Evolutionary conservation across 2,113 vertebrate genomes (phyloP), one percentile per base, ranked within the genome.

Genomic region (Mellivora capensis): DNA sequence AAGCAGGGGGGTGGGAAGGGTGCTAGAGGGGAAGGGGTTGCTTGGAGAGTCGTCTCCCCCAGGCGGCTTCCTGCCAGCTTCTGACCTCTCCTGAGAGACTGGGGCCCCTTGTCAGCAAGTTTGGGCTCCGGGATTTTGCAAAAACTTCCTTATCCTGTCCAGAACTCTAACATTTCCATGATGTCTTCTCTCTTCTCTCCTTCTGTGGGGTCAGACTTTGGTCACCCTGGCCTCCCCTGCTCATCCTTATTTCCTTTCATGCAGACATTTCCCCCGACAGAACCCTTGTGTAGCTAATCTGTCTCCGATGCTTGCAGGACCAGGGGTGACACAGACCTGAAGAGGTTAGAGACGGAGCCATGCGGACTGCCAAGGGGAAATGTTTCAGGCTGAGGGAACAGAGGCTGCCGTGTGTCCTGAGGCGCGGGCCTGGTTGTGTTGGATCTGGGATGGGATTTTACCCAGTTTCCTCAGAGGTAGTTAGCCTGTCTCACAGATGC

Each of bases 281-380:
- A 31, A 71, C 2, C 3, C 29, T 11, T 1, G 4, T 12, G 0
- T 0, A 10, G 15, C 62, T 34, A 20, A 54, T 8, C 47, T 6
- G 2, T 47, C 31, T n/a, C 83, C 91, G 47, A 44, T 80, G 47
- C 82, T 59, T 59, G 17, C 87, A 59, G 23, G 44, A 76, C 39
- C 39, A 31, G 67, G 49, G 29, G 31, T 14, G 7, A n/a, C 15
- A 7, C 4, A 17, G 54, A 52, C 23, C n/a, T 27, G 64, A 52
- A 39, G 44, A 31, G 49, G 44, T 27, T 12, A 3, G 37, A n/a
- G 42, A 17, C 11, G 10, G 14, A 62, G 27, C 21, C 27, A 7
- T 0, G 14, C 2, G n/a, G 61, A 42, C 21, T 5, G 62, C 31
- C 13, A 37, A 77, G 49, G 57, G 44, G 34, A 80, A 11, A 34